A percentile compares a stretch with the other conserved stretches of the same genome.
These are phyloP conservation scores for Anaspis maculata DNA, from an alignment of 2,888 invertebrate species.

Conservation along the genomic window DNA sequence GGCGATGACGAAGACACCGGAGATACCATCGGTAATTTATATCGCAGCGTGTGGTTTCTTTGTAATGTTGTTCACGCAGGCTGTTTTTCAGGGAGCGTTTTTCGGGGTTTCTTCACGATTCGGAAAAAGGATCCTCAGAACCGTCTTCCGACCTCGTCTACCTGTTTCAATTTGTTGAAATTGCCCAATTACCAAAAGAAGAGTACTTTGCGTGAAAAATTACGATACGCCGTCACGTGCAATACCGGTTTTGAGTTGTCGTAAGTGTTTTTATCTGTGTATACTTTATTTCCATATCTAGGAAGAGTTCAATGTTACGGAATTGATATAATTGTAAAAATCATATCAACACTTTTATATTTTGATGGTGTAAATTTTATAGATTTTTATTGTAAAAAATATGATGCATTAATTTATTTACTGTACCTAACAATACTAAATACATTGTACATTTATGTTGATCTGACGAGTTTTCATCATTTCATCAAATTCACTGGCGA, in stretches of 20 bases:
- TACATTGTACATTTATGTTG: too few relatives aligned
- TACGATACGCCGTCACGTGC: slow-evolving; percentile 93
- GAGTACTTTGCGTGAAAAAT: slow-evolving; percentile 87
- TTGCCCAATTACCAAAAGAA: slow-evolving; percentile 97
- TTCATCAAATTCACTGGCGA: too few relatives aligned
- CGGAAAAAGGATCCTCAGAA: slow-evolving; percentile 89
- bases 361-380: too few relatives aligned
- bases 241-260: slow-evolving; percentile 99
- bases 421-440: too few relatives aligned
- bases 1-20: slow-evolving; percentile 95
- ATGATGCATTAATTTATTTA: too few relatives aligned
- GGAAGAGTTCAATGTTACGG: too few relatives aligned
- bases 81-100: slow-evolving; percentile 70
- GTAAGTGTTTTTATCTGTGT: slow-evolving; percentile 43
- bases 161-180: slow-evolving; percentile 97
- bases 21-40: slow-evolving; percentile 72
- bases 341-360: too few relatives aligned
- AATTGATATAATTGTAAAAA: too few relatives aligned
- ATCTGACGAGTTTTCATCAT: too few relatives aligned
- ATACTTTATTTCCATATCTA: too few relatives aligned
- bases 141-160: slow-evolving; percentile 95
- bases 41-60: too few relatives aligned
- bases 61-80: slow-evolving; percentile 3
- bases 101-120: slow-evolving; percentile 96
- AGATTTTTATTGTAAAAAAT: too few relatives aligned